These are phyloP conservation scores for Harpagoxenus sublaevis DNA, from an alignment of 2,888 invertebrate genomes.

Conservation along the genomic window DNA sequence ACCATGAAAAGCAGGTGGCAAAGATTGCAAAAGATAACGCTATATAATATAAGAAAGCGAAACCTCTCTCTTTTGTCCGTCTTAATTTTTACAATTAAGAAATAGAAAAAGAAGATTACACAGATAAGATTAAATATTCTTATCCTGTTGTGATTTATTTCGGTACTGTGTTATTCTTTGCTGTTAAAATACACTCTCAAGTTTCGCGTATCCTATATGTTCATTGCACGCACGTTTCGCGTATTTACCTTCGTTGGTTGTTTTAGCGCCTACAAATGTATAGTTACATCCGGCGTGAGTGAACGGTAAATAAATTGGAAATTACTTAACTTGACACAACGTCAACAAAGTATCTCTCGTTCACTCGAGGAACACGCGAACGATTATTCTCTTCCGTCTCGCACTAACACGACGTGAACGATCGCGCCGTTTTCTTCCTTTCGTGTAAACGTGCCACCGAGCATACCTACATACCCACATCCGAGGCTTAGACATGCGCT, in stretches of 20 bases:
- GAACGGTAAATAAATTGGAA: slow-evolving; percentile 11
- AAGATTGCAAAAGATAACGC: neutral
- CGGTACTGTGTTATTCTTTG: neutral
- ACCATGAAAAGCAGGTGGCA: neutral
- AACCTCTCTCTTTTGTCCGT: neutral
- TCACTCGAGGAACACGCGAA: neutral
- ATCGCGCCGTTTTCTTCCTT: neutral
- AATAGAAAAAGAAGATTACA: neutral
- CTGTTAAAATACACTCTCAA: neutral
- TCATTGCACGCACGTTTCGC: neutral
- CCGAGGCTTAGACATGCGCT: neutral
- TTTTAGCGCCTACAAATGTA: neutral
- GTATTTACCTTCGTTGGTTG: neutral
- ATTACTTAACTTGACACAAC: slow-evolving; percentile 4
- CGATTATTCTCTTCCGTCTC: neutral
- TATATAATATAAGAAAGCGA: neutral
- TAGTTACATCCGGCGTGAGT: neutral
- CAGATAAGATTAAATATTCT: neutral
- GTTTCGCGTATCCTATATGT: neutral
- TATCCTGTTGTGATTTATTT: neutral
- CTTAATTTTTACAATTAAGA: neutral
- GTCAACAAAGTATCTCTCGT: slow-evolving; percentile 1
- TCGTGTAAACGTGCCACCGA: slow-evolving; percentile 11
- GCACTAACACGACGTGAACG: neutral
- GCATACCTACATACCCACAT: neutral